A percentile compares a stretch with the other conserved stretches of the same genome.
Evolutionary conservation across 2,797 vertebrate species (phyloP).

Genomic region (Cossypha polioptera): DNA sequence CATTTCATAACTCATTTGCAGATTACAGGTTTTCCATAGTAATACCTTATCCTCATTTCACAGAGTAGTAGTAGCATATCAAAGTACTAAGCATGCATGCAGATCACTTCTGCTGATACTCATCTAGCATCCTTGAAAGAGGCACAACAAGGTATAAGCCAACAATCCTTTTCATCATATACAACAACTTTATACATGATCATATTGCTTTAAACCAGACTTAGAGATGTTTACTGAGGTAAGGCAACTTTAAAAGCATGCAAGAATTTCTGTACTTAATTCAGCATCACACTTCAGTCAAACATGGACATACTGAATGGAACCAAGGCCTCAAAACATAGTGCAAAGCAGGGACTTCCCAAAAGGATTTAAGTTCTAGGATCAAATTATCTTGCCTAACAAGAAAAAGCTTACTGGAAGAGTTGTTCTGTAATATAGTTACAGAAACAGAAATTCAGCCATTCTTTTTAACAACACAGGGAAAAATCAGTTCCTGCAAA

Average conservation of each 20-base stretch:
- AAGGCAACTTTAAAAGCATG: not conserved
- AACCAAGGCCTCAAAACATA: not conserved
- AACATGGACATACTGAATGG: not conserved
- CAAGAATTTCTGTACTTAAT: not conserved
- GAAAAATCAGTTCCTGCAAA: not conserved
- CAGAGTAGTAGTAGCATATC: not conserved
- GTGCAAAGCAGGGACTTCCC: not conserved
- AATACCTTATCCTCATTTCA: not conserved
- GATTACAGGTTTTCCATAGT: slow-evolving; percentile 7
- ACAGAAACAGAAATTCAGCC: not conserved
- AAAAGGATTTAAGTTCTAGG: not conserved
- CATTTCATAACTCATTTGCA: not conserved
- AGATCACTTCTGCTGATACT: slow-evolving; percentile 16
- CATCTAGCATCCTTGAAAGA: not conserved
- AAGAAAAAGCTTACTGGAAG: not conserved
- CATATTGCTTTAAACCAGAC: not conserved
- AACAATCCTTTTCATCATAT: not conserved
- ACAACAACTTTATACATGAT: not conserved
- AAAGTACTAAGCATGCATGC: slow-evolving; percentile 18
- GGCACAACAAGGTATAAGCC: not conserved
- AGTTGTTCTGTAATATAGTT: not conserved
- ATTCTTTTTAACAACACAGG: not conserved
- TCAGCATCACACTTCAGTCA: not conserved
- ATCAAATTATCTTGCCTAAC: not conserved
- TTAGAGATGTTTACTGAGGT: not conserved